A percentile compares a stretch with the other conserved stretches of the same genome.
Conservation (phyloP, 2,797 vertebrate species). For the Crax fasciolata region DNA sequence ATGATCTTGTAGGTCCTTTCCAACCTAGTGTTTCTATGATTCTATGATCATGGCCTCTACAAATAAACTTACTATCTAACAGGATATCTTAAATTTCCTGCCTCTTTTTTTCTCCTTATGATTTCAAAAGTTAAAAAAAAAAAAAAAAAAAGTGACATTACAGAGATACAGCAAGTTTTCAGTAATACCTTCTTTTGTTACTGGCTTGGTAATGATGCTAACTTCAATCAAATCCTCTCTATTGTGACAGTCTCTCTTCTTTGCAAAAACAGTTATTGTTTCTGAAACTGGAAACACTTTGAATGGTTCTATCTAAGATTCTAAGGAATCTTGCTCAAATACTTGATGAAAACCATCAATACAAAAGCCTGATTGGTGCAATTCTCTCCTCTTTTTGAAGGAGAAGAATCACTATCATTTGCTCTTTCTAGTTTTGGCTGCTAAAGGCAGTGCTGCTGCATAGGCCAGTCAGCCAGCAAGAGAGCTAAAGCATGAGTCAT, state of each 20-base stretch:
- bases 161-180: not conserved
- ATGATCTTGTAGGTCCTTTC: no score
- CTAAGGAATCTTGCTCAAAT: not conserved
- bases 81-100: not conserved
- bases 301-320: not conserved
- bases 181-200: not conserved
- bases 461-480: slow-evolving; percentile 27
- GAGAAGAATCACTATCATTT: not conserved
- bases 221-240: not conserved
- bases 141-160: not conserved
- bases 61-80: not conserved
- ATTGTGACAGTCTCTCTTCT: not conserved
- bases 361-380: not conserved
- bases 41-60: not conserved
- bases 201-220: not conserved
- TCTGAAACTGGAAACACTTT: not conserved
- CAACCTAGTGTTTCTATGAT: no score
- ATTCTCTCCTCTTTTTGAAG: not conserved
- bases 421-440: not conserved
- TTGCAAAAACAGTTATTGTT: not conserved
- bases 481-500: slow-evolving; percentile 59
- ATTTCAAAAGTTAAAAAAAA: not conserved
- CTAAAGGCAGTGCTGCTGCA: slow-evolving; percentile 32
- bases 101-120: not conserved
- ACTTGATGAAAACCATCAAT: not conserved